Base-by-base conservation (phyloP, 2,797 vertebrate species). In the Phoeniculus purpureus region DNA sequence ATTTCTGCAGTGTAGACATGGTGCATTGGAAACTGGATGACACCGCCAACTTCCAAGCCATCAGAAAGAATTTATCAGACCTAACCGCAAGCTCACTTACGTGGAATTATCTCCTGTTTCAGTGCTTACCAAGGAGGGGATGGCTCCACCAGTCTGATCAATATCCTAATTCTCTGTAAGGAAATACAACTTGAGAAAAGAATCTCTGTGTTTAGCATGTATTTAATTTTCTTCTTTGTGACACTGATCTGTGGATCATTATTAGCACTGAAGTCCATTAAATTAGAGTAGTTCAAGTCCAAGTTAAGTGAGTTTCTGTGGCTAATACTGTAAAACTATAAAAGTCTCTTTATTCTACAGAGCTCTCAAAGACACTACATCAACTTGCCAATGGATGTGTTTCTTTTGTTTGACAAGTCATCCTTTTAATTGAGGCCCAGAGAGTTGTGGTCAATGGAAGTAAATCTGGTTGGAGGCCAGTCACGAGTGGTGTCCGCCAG, bases 261-360 rank as follows among this genome's bases (percentile, higher is more conserved):
- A 85, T 58, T 17, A 74, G 68, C 58, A 15, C 61, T 71, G 86
- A 43, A 85, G 86, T 95, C 84, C 90, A 81, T 80, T 76, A 94
- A 90, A 89, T 82, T 64, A 77, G 52, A 81, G 74, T 65, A n/a
- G 54, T 47, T 17, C 5, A 76, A 73, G 34, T 11, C 32, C 71
- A 66, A 79, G 77, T 45, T 86, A 45, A 81, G 25, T 2, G 27
- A 29, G 47, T 55, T 32, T 32, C n/a, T 84, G 23, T 59, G 23
- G 52, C 80, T 72, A n/a, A 6, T 10, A 16, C 13, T 56, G 19
- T 51, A 77, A 17, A 25, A 7, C 20, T 20, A 14, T 14, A 31
- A 6, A 78, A 76, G 31, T 7, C 25, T 50, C 12, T 54, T 73
- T 77, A 64, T 74, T 79, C 58, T 61, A 6, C 17, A 67, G 67